Evolutionary conservation across 2,888 invertebrate genomes (phyloP).

Genomic region (Hyposoter dolosus): DNA sequence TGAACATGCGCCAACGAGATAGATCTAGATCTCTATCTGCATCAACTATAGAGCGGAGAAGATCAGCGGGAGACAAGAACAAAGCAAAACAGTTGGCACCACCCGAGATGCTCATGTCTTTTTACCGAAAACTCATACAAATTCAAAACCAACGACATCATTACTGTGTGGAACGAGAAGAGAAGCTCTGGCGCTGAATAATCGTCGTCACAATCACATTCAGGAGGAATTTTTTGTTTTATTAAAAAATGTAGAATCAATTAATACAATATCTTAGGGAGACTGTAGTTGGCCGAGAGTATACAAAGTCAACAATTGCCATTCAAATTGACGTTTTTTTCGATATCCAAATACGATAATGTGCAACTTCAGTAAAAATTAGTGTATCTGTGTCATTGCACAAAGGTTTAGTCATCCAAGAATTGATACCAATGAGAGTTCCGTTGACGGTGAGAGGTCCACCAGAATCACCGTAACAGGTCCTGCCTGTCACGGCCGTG

Average conservation of each 20-base stretch:
- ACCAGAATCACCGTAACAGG: conserved; percentile 75
- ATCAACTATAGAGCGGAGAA: conserved; percentile 11
- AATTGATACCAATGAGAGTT: conserved; percentile 76
- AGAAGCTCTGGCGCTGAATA: too few species aligned
- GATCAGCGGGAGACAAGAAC: conserved; percentile 22
- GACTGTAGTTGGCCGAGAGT: not conserved
- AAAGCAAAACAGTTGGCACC: conserved; percentile 38
- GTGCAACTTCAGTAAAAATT: conserved; percentile 72
- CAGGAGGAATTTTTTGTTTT: not conserved
- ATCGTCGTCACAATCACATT: not conserved
- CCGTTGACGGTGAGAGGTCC: conserved; percentile 77
- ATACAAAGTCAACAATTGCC: not conserved
- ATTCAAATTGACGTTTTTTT: not conserved
- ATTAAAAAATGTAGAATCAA: not conserved
- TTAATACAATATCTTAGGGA: not conserved
- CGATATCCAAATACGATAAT: not conserved
- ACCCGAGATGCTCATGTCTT: conserved; percentile 17
- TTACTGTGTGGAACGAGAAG: not conserved
- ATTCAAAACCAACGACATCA: conserved; percentile 32
- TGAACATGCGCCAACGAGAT: conserved; percentile 54
- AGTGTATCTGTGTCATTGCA: conserved; percentile 71
- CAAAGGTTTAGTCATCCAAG: conserved; percentile 76
- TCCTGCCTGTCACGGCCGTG: not conserved
- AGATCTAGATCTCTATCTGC: conserved; percentile 39
- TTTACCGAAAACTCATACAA: conserved; percentile 5